Evolutionary conservation across 2,797 vertebrate species (phyloP).

Genomic region (Thripadectes ignobilis): DNA sequence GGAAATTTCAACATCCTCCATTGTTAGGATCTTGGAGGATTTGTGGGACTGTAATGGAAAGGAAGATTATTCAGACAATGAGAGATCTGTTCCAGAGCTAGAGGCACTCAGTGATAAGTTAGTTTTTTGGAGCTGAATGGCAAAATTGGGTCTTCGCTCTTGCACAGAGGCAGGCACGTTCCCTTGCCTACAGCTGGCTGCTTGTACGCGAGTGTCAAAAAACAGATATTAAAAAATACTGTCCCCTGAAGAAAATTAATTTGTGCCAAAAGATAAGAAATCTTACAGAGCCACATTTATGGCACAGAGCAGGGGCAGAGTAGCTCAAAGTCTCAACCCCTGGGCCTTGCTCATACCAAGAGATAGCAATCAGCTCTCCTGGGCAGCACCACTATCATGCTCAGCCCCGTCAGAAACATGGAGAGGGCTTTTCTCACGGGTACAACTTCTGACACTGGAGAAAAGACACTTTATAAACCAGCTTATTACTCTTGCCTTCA

Average conservation of each 20-base stretch:
- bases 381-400: neutral
- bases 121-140: neutral
- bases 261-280: neutral
- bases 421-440: accelerated
- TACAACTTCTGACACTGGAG: neutral
- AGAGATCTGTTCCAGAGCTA: neutral
- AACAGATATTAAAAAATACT: neutral
- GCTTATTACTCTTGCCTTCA: neutral
- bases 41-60: neutral
- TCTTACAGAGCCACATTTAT: neutral
- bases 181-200: neutral
- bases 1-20: neutral
- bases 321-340: neutral
- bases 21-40: neutral
- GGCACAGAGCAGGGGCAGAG: neutral
- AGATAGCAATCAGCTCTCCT: neutral
- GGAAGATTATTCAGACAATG: neutral
- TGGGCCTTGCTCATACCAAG: neutral
- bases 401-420: accelerated
- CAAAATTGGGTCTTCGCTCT: neutral
- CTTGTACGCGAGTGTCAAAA: neutral
- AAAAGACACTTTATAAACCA: neutral
- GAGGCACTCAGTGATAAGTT: neutral
- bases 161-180: neutral
- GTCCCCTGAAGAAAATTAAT: neutral